Conservation (phyloP, 2,797 vertebrate species). For the Lerista edwardsae region DNA sequence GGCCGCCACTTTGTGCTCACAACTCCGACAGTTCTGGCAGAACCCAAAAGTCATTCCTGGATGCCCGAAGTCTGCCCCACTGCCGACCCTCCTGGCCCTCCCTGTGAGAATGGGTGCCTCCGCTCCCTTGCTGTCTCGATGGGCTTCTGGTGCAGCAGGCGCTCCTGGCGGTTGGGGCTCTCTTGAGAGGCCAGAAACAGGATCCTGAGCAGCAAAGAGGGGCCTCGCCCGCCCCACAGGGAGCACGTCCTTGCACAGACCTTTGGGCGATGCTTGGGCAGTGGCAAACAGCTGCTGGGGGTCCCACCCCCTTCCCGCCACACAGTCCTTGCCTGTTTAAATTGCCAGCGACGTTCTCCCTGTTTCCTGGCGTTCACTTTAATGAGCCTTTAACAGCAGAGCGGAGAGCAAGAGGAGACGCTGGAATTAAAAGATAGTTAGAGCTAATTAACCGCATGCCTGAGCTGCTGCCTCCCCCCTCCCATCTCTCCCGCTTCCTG, state of each 20-base stretch:
- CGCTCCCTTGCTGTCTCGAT: no score
- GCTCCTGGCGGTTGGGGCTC: not conserved
- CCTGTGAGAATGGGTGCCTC: no score
- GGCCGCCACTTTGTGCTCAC: no score
- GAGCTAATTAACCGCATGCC: constrained; percentile 22
- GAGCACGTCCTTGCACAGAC: not conserved
- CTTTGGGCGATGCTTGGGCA: not conserved
- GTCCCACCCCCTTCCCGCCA: not conserved
- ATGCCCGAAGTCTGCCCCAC: no score
- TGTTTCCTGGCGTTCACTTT: not conserved
- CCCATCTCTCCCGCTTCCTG: not conserved
- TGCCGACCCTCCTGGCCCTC: no score
- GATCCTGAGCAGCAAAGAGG: no score
- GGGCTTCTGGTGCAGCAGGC: not conserved
- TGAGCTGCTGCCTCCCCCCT: not conserved
- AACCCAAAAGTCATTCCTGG: no score
- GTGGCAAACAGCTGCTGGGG: not conserved
- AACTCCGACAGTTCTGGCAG: no score
- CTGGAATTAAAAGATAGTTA: constrained; percentile 34
- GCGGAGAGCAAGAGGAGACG: not conserved
- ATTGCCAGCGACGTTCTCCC: not conserved
- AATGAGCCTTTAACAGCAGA: constrained; percentile 20
- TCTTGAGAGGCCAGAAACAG: no score
- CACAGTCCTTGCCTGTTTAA: not conserved
- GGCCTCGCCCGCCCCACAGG: no score